These are phyloP conservation scores for Ceratitis capitata DNA, from an alignment of 1,140 invertebrate genomes.

Conservation along the genomic window DNA sequence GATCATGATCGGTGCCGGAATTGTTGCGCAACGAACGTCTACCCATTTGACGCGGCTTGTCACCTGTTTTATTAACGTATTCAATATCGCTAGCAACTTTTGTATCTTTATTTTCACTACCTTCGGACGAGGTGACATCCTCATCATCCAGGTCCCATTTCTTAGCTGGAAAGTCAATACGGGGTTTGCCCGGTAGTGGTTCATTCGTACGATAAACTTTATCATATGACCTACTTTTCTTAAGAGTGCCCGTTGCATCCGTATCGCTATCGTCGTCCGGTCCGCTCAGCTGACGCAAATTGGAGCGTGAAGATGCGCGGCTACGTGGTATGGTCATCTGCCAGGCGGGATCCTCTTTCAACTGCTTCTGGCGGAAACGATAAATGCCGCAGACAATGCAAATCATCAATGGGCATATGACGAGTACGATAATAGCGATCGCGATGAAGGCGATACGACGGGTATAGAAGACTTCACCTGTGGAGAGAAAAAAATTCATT, in stretches of 20 bases:
- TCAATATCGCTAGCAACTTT: conserved; percentile 71
- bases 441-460: conserved; percentile 71
- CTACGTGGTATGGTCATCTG: conserved; percentile 67
- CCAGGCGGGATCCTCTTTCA: conserved; percentile 66
- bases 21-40: conserved; percentile 66
- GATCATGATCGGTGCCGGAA: conserved; percentile 64
- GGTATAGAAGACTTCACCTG: conserved; percentile 65
- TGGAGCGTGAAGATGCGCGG: conserved; percentile 69
- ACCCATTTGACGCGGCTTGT: conserved; percentile 66
- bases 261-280: conserved; percentile 61
- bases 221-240: conserved; percentile 78
- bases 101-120: conserved; percentile 69
- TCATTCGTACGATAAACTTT: conserved; percentile 83
- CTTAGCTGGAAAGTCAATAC: conserved; percentile 82
- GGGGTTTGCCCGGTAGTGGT: conserved; percentile 78
- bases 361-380: conserved; percentile 71
- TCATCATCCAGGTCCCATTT: conserved; percentile 78
- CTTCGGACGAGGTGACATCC: conserved; percentile 70
- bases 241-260: conserved; percentile 62
- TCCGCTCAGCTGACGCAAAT: conserved; percentile 64
- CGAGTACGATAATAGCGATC: conserved; percentile 78
- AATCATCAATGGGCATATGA: conserved; percentile 80
- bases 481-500: neutral
- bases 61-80: conserved; percentile 66
- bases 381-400: conserved; percentile 76